Evolutionary conservation across 1,140 invertebrate species (phyloP).

Genomic region (Drosophila eugracilis): DNA sequence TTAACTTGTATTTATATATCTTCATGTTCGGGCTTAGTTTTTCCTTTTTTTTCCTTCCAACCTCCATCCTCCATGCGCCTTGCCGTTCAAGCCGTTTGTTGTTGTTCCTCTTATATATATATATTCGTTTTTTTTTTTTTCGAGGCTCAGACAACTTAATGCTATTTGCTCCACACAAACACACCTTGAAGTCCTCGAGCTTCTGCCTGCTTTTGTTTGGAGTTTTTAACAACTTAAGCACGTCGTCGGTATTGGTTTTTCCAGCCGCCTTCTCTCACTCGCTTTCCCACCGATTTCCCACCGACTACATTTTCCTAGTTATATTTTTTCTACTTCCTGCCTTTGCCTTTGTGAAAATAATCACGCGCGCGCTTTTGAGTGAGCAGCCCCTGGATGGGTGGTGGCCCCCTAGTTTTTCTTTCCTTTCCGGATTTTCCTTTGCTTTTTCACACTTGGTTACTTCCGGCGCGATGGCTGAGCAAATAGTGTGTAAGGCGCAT

Average conservation of each 20-base stretch:
- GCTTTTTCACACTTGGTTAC: constrained; percentile 82
- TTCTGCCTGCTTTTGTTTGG: constrained; percentile 66
- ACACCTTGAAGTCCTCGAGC: constrained; percentile 10
- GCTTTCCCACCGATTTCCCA: constrained; percentile 22
- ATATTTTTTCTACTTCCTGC: constrained; percentile 68
- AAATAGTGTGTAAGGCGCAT: constrained; percentile 36
- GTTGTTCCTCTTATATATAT: constrained; percentile 21
- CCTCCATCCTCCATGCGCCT: constrained; percentile 7
- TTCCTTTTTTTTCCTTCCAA: constrained; percentile 2
- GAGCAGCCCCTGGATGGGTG: too few species aligned
- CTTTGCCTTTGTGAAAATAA: constrained; percentile 81
- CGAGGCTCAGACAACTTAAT: constrained; percentile 80
- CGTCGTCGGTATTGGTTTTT: constrained; percentile 81
- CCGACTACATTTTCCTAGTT: constrained; percentile 33
- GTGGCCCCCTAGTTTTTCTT: constrained; percentile 17
- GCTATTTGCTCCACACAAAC: constrained; percentile 65
- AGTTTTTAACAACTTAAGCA: constrained; percentile 82
- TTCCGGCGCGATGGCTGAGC: constrained; percentile 54
- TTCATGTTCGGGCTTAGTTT: constrained; percentile 56
- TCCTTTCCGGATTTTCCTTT: constrained; percentile 60
- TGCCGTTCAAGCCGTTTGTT: constrained; percentile 33
- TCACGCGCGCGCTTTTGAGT: constrained; percentile 78
- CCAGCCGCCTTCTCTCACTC: constrained; percentile 51
- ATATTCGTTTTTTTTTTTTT: constrained; percentile 46
- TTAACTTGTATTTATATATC: constrained; percentile 36